Conservation (phyloP, 2,797 vertebrate genomes). For the Spinus pinus region DNA sequence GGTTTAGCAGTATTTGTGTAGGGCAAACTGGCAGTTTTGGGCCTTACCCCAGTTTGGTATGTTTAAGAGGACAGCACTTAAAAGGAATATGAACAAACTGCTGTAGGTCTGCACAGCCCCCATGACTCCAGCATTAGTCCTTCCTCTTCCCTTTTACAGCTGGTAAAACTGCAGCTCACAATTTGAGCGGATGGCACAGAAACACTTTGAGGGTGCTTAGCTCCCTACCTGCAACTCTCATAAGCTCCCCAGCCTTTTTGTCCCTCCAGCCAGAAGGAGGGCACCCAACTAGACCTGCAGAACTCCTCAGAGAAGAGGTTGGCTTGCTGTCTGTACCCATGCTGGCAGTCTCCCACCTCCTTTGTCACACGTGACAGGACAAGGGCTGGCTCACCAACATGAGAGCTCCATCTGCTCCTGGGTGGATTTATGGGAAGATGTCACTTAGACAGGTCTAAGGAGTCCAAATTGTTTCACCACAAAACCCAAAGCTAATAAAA, state of each 20-base stretch:
- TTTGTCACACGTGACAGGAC: neutral
- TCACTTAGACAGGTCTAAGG: neutral
- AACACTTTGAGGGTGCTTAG: neutral
- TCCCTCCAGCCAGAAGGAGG: neutral
- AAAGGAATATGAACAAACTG: neutral
- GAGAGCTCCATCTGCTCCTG: neutral
- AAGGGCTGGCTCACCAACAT: neutral
- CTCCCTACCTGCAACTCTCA: neutral
- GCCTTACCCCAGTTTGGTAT: accelerated
- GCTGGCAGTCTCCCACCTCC: neutral
- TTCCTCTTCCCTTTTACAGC: neutral
- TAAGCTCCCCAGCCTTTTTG: accelerated
- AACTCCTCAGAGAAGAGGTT: neutral
- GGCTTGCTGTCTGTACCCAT: accelerated
- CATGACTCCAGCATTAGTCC: neutral
- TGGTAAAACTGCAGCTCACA: neutral
- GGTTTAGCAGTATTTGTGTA: neutral
- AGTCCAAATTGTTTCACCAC: neutral
- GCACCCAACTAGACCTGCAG: neutral
- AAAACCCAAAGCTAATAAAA: neutral
- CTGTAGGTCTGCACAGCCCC: neutral
- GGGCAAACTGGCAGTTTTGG: neutral
- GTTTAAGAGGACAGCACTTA: neutral
- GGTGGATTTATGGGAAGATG: neutral
- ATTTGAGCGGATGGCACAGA: neutral